phyloP scores from a whole-genome alignment of 2,888 invertebrate species.

The Zygothrica quintamaculata region DNA sequence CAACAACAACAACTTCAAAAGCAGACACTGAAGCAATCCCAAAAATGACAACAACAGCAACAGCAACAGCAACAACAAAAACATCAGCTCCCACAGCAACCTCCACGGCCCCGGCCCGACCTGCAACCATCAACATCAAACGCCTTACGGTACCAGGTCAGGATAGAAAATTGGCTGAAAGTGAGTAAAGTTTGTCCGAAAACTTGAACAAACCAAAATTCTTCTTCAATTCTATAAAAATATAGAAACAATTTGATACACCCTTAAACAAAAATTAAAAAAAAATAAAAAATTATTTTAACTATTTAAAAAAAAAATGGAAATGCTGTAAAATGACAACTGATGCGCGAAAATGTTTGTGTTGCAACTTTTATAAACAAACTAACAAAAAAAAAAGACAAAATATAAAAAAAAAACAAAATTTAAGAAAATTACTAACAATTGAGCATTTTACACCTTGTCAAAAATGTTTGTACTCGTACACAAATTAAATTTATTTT shows the following conservation, averaged over 20 bases:
- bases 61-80: slow-evolving; percentile 35
- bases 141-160: slow-evolving; percentile 83
- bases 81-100: slow-evolving; percentile 31
- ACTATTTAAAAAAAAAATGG: slow-evolving; percentile 47
- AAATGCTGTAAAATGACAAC: slow-evolving; percentile 75
- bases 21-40: no score
- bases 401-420: slow-evolving; percentile 27
- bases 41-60: slow-evolving; percentile 39
- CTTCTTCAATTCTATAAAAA: slow-evolving; percentile 47
- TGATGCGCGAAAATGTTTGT: slow-evolving; percentile 76
- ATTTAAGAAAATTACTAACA: slow-evolving; percentile 42
- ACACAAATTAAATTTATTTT: slow-evolving; percentile 33
- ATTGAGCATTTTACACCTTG: slow-evolving; percentile 68
- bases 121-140: slow-evolving; percentile 74
- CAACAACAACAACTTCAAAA: slow-evolving; percentile 28
- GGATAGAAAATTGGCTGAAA: slow-evolving; percentile 84
- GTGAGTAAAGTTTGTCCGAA: slow-evolving; percentile 83
- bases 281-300: slow-evolving; percentile 33
- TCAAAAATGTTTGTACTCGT: slow-evolving; percentile 63
- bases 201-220: slow-evolving; percentile 53
- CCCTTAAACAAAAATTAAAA: slow-evolving; percentile 49
- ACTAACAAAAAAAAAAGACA: slow-evolving; percentile 37
- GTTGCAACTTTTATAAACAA: slow-evolving; percentile 76
- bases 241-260: slow-evolving; percentile 48
- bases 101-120: slow-evolving; percentile 61